These are phyloP conservation scores for Hydrochoerus hydrochaeris DNA, from an alignment of 2,113 vertebrate genomes.

Conservation along the genomic window DNA sequence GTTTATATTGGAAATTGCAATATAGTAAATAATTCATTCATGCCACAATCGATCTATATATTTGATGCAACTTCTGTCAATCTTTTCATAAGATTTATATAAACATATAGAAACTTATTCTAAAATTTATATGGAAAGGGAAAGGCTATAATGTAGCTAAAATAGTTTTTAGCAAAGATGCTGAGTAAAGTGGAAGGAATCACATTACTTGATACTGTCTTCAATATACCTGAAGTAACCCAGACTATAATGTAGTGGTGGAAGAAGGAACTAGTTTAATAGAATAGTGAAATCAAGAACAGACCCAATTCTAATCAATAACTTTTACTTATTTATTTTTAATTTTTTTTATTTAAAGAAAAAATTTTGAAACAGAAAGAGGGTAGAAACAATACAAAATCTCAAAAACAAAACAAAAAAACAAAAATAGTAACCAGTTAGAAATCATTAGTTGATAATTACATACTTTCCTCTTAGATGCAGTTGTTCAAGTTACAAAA, in stretches of 20 bases:
- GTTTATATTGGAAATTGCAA: neutral
- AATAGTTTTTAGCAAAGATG: neutral
- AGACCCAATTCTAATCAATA: neutral
- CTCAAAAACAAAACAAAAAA: no score
- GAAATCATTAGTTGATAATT: no score
- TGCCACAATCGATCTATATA: neutral
- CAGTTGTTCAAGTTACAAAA: no score
- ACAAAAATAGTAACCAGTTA: no score
- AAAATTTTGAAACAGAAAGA: no score
- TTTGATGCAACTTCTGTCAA: neutral
- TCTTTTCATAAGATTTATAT: neutral
- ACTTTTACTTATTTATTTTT: no score
- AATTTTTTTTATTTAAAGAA: no score
- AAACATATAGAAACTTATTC: neutral
- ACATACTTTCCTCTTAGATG: no score
- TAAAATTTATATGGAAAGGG: neutral
- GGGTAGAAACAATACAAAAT: no score
- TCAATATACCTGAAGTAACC: neutral
- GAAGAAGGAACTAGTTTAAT: neutral
- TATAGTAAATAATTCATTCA: neutral
- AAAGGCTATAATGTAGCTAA: neutral
- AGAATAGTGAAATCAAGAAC: neutral
- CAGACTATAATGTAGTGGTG: neutral
- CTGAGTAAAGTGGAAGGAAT: neutral
- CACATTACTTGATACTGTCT: neutral